Percentiles rank a stretch among this genome's conserved stretches.
phyloP scores from a whole-genome alignment of 2,888 invertebrate genomes.

The Nesidiocoris tenuis region DNA sequence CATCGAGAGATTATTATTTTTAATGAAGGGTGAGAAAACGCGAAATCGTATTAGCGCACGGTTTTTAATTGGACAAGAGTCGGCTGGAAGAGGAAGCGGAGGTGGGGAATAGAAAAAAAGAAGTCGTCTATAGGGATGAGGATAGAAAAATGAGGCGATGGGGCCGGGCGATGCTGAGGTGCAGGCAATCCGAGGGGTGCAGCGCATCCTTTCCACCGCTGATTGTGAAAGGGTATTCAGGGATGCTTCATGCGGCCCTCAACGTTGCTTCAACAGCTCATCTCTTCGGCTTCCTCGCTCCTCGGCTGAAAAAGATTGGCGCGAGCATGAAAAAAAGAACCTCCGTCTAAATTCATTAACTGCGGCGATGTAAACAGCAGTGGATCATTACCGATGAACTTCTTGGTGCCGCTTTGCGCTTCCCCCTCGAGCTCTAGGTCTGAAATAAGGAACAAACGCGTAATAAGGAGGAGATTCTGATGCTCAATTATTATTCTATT shows the following conservation, averaged over 20 bases:
- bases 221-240: slow-evolving; percentile 36
- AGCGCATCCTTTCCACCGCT: slow-evolving; percentile 33
- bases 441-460: too few species aligned
- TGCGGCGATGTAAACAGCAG: slow-evolving; percentile 17
- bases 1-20: slow-evolving; percentile 45
- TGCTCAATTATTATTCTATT: too few species aligned
- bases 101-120: slow-evolving; percentile 1
- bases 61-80: slow-evolving; percentile 44
- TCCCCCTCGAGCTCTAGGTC: too few species aligned
- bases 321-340: slow-evolving; percentile 18
- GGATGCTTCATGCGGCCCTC: neutral
- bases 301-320: neutral
- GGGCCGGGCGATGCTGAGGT: neutral
- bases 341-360: slow-evolving; percentile 44
- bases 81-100: neutral
- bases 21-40: slow-evolving; percentile 43
- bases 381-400: slow-evolving; percentile 32
- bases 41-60: slow-evolving; percentile 43
- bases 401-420: too few species aligned
- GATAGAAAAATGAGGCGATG: neutral
- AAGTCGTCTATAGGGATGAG: too few species aligned
- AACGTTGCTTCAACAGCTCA: neutral
- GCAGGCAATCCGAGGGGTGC: slow-evolving; percentile 15
- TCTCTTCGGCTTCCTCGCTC: neutral
- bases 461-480: too few species aligned